Conservation (phyloP, 2,113 vertebrate genomes). For the Limanda limanda region DNA sequence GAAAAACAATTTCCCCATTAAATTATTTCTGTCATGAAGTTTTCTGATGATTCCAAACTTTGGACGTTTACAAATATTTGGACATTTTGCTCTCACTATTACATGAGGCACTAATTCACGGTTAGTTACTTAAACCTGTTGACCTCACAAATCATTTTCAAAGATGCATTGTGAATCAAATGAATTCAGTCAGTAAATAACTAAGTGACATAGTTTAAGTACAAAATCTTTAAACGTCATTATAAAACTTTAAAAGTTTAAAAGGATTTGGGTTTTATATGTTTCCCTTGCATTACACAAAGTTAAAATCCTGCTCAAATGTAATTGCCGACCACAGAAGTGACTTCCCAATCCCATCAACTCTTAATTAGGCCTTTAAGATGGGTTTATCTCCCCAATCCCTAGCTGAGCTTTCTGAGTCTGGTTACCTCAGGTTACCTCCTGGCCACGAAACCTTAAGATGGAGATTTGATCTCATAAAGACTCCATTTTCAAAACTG, state of each 20-base stretch:
- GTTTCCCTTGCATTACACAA: conserved; percentile 46
- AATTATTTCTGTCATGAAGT: too few species aligned
- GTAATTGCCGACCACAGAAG: conserved; percentile 76
- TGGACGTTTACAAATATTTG: too few species aligned
- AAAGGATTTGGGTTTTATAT: conserved; percentile 10
- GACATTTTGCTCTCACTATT: too few species aligned
- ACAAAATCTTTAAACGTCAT: background rate
- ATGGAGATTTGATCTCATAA: conserved; percentile 13
- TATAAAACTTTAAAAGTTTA: conserved; percentile 19
- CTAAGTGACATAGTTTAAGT: too few species aligned
- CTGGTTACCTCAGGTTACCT: conserved; percentile 73
- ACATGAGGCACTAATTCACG: too few species aligned
- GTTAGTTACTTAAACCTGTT: too few species aligned
- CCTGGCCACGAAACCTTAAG: conserved; percentile 36
- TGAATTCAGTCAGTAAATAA: too few species aligned
- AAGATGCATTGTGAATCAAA: too few species aligned
- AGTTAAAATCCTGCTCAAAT: conserved; percentile 71
- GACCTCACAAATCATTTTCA: too few species aligned
- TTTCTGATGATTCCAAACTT: too few species aligned
- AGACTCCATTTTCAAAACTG: conserved; percentile 1
- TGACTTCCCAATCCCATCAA: conserved; percentile 79
- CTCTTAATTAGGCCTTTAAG: conserved; percentile 77
- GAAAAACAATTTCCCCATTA: too few species aligned
- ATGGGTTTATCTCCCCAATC: conserved; percentile 78
- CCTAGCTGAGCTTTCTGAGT: conserved; percentile 63